These are phyloP conservation scores for Epinephelus malabaricus DNA, from an alignment of 2,797 vertebrate species.

Conservation along the genomic window DNA sequence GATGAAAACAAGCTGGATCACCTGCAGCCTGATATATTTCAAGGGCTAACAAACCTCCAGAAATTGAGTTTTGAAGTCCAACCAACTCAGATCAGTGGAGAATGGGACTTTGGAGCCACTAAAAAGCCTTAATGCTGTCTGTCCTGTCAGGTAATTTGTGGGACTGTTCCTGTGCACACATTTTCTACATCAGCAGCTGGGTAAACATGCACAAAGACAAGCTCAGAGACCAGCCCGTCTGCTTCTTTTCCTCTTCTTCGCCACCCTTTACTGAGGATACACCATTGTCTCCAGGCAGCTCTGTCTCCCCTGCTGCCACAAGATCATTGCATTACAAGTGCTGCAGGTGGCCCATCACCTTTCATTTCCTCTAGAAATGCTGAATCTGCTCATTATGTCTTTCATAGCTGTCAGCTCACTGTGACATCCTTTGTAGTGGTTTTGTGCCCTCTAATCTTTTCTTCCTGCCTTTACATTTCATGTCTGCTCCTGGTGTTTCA, in stretches of 20 bases:
- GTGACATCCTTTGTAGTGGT: constrained; percentile 23
- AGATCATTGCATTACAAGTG: constrained; percentile 38
- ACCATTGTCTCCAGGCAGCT: constrained; percentile 17
- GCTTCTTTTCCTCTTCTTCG: constrained; percentile 26
- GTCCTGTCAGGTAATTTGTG: constrained; percentile 76
- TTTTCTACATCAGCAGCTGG: constrained; percentile 75
- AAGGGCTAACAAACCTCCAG: constrained; percentile 62
- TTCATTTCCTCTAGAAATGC: constrained; percentile 32
- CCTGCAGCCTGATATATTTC: constrained; percentile 62
- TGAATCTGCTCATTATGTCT: constrained; percentile 17
- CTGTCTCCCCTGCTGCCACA: neutral
- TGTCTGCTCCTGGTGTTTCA: neutral
- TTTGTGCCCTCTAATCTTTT: neutral
- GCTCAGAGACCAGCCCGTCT: constrained; percentile 54
- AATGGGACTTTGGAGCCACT: constrained; percentile 63
- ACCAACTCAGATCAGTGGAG: constrained; percentile 64
- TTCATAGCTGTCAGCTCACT: neutral
- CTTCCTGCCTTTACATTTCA: constrained; percentile 5
- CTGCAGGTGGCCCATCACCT: neutral
- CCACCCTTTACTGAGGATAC: neutral
- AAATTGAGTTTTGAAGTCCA: constrained; percentile 75
- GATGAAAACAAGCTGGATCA: constrained; percentile 70
- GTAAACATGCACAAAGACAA: constrained; percentile 42
- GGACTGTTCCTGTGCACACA: constrained; percentile 66
- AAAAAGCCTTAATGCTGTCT: constrained; percentile 34